Evolutionary conservation across 2,888 invertebrate species (phyloP).

Genomic region (Rhodophaea formosa): DNA sequence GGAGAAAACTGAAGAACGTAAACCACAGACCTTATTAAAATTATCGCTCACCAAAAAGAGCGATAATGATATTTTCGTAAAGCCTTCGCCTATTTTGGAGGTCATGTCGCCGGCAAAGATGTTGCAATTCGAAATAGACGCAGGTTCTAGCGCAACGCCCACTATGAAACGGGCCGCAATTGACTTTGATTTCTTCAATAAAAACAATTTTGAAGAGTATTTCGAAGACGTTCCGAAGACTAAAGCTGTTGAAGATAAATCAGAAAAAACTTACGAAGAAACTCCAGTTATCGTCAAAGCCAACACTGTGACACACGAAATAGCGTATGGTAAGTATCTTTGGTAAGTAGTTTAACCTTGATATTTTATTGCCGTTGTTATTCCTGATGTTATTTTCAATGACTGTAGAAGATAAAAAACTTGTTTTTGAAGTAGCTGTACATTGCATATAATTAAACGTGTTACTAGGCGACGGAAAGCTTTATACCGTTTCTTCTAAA

Average conservation of each 20-base stretch:
- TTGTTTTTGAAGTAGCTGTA: background rate
- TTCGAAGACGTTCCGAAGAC: slow-evolving; percentile 44
- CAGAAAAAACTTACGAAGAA: slow-evolving; percentile 46
- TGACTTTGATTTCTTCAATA: slow-evolving; percentile 69
- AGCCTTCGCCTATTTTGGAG: slow-evolving; percentile 63
- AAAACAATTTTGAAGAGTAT: slow-evolving; percentile 62
- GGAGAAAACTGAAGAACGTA: slow-evolving; percentile 26
- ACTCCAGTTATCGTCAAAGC: slow-evolving; percentile 64
- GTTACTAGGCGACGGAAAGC: background rate
- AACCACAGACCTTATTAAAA: slow-evolving; percentile 50
- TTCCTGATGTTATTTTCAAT: background rate
- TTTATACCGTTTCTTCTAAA: background rate
- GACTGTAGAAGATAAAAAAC: background rate
- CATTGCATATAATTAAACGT: background rate
- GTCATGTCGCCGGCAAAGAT: slow-evolving; percentile 73
- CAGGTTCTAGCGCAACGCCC: slow-evolving; percentile 58
- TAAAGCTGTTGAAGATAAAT: slow-evolving; percentile 28
- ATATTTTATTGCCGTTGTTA: background rate
- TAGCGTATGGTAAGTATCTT: slow-evolving; percentile 66
- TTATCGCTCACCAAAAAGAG: slow-evolving; percentile 55
- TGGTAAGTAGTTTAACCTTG: slow-evolving; percentile 15
- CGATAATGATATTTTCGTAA: slow-evolving; percentile 60
- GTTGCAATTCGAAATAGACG: slow-evolving; percentile 68
- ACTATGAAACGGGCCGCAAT: slow-evolving; percentile 72
- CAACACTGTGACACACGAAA: slow-evolving; percentile 69